Conservation (phyloP, 2,797 vertebrate species). For the Coreius guichenoti region DNA sequence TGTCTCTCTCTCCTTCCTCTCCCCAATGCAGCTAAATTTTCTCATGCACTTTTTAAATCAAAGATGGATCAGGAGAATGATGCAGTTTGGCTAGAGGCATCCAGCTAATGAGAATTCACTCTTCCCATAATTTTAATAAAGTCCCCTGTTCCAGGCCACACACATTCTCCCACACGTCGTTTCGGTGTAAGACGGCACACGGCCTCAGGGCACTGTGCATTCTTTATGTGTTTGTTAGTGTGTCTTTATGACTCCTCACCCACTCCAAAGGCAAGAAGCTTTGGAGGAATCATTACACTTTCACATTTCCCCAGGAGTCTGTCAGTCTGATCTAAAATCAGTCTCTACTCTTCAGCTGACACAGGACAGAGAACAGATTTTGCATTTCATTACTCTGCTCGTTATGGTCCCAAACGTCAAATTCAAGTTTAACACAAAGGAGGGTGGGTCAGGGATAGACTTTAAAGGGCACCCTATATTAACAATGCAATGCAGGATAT, state of each 20-base stretch:
- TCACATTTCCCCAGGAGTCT: neutral
- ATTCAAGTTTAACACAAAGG: neutral
- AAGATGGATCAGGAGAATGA: constrained; percentile 11
- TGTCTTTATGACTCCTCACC: neutral
- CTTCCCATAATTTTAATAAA: constrained; percentile 36
- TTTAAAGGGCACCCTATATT: constrained; percentile 20
- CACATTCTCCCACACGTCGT: neutral
- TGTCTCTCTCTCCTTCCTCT: neutral
- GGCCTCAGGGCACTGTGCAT: neutral
- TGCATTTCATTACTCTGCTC: neutral
- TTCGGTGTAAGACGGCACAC: neutral
- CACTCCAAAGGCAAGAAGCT: constrained; percentile 20
- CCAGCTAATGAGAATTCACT: constrained; percentile 20
- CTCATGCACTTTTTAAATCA: neutral
- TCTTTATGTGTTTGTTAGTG: neutral
- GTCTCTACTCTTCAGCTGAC: neutral
- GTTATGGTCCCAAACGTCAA: neutral
- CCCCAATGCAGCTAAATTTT: neutral
- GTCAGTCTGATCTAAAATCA: constrained; percentile 9
- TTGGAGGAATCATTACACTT: constrained; percentile 16
- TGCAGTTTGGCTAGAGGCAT: neutral
- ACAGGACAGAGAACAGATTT: neutral
- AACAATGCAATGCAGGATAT: constrained; percentile 24
- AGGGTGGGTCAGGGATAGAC: neutral
- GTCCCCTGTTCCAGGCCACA: neutral